phyloP scores from a whole-genome alignment of 2,797 vertebrate species.

The Hippopotamyrus pictus region DNA sequence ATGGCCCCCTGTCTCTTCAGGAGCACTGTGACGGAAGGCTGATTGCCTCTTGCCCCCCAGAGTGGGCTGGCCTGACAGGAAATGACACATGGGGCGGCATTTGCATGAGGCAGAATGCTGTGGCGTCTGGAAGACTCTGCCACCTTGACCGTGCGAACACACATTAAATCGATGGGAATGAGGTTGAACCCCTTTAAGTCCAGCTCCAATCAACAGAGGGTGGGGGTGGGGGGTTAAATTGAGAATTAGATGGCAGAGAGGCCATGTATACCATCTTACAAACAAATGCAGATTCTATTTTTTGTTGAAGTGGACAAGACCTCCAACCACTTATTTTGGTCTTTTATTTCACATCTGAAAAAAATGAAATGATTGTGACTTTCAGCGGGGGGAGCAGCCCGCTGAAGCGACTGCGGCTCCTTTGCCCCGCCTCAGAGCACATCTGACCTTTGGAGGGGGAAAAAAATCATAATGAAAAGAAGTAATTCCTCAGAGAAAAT shows the following conservation, averaged over 20 bases:
- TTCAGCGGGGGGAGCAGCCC: constrained; percentile 71
- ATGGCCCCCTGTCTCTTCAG: constrained; percentile 45
- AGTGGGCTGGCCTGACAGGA: background rate
- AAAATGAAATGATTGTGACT: constrained; percentile 84
- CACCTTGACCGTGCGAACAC: background rate
- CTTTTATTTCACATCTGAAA: constrained; percentile 60
- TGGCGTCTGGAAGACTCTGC: background rate
- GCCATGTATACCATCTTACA: constrained; percentile 45
- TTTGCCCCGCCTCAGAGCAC: constrained; percentile 85
- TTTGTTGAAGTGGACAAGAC: constrained; percentile 54
- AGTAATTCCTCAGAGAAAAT: constrained; percentile 89
- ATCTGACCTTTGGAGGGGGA: constrained; percentile 89
- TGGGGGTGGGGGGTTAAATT: background rate
- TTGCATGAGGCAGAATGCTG: background rate
- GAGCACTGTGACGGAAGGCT: constrained; percentile 23
- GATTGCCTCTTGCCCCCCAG: background rate
- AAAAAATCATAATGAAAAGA: constrained; percentile 72
- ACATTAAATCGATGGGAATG: background rate
- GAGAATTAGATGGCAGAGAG: background rate
- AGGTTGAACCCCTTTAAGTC: constrained; percentile 4
- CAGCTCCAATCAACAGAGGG: constrained; percentile 4
- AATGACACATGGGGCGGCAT: background rate
- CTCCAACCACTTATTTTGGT: constrained; percentile 31
- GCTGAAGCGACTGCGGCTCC: constrained; percentile 84
- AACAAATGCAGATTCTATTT: constrained; percentile 50